Percentiles rank a stretch among this genome's conserved stretches.
These are phyloP conservation scores for Galendromus occidentalis DNA, from an alignment of 1,140 invertebrate genomes.

Conservation along the genomic window DNA sequence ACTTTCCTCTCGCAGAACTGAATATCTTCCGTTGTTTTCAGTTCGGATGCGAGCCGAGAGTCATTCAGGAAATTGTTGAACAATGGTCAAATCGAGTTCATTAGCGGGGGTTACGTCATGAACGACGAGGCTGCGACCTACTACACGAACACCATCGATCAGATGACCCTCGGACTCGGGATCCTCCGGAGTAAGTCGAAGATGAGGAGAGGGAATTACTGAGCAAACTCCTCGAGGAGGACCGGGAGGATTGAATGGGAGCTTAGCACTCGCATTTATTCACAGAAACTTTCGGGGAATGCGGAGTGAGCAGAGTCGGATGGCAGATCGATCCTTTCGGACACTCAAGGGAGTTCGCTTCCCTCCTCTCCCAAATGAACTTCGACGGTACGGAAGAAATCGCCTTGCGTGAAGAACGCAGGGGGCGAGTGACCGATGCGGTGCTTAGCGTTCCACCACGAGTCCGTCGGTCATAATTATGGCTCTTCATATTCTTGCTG, in stretches of 20 bases:
- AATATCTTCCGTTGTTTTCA: not conserved
- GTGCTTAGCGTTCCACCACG: not conserved
- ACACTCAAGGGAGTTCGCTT: slow-evolving; percentile 61
- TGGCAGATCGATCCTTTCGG: slow-evolving; percentile 92
- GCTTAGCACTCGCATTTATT: not conserved
- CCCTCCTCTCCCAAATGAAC: slow-evolving; percentile 46
- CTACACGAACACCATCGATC: slow-evolving; percentile 31
- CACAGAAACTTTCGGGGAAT: slow-evolving; percentile 53
- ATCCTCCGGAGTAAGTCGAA: slow-evolving; percentile 36
- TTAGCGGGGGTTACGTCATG: slow-evolving; percentile 29
- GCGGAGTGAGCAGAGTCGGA: slow-evolving; percentile 50
- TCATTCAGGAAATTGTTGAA: not conserved
- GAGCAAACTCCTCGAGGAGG: no score
- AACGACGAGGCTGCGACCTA: slow-evolving; percentile 24
- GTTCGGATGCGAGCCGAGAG: not conserved
- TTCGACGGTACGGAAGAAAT: not conserved
- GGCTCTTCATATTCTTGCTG: no score
- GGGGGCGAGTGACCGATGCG: not conserved
- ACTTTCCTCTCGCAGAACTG: no score
- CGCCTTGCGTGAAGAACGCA: not conserved
- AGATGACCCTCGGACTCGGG: slow-evolving; percentile 30
- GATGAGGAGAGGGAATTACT: no score
- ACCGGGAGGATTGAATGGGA: no score
- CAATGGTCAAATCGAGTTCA: slow-evolving; percentile 34
- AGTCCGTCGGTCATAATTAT: no score